Conservation (phyloP, 2,888 invertebrate genomes). For the Baccha elongata region DNA sequence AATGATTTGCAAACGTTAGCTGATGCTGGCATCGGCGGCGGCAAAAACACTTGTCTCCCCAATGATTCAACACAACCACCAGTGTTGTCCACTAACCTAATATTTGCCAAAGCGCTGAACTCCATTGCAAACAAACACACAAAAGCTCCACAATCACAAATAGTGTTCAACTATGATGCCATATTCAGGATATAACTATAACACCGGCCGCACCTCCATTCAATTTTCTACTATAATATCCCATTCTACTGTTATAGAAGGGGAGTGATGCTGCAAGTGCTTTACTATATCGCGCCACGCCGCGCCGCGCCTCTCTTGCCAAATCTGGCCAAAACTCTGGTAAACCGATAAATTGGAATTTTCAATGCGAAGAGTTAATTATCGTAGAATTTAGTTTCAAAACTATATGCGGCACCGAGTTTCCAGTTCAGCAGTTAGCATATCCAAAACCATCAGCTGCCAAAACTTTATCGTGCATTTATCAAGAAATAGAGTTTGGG, state of each 20-base stretch:
- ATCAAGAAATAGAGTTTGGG: slow-evolving; percentile 23
- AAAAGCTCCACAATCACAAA: slow-evolving; percentile 55
- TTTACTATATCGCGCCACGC: neutral
- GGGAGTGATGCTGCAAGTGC: neutral
- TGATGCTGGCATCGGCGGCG: too few relatives aligned
- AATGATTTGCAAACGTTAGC: slow-evolving; percentile 31
- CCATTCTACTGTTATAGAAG: neutral
- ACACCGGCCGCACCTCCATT: neutral
- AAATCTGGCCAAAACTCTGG: slow-evolving; percentile 21
- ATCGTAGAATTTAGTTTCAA: slow-evolving; percentile 70
- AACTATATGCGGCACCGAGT: slow-evolving; percentile 58
- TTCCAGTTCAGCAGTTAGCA: slow-evolving; percentile 55
- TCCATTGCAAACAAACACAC: slow-evolving; percentile 48
- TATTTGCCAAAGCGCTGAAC: slow-evolving; percentile 57
- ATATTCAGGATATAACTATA: neutral
- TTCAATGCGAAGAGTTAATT: slow-evolving; percentile 69
- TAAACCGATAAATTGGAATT: slow-evolving; percentile 63
- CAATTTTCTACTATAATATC: neutral
- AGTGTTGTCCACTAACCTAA: slow-evolving; percentile 47
- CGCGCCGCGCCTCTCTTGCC: neutral
- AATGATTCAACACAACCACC: slow-evolving; percentile 13
- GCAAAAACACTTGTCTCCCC: slow-evolving; percentile 8
- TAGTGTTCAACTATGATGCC: neutral
- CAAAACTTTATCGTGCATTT: slow-evolving; percentile 60
- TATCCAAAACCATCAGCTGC: slow-evolving; percentile 15